Conservation (phyloP, 2,888 invertebrate species). For the Dascillus cervinus region DNA sequence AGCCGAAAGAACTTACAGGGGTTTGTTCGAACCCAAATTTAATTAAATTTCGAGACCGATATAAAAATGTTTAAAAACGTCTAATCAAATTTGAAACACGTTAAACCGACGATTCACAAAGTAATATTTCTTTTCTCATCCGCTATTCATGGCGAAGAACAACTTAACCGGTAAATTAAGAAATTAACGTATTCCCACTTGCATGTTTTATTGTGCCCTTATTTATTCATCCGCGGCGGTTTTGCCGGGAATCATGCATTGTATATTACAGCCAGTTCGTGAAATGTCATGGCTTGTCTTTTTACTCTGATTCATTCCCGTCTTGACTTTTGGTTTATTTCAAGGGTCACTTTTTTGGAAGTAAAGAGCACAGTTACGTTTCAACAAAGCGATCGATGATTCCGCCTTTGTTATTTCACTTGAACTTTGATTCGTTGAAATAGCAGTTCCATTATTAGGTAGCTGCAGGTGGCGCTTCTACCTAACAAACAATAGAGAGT, state of each 20-base stretch:
- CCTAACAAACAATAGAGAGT: too few species aligned
- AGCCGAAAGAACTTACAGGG: too few species aligned
- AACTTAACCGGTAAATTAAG: slow-evolving; percentile 44
- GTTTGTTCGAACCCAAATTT: slow-evolving; percentile 10
- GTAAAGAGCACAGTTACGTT: too few species aligned
- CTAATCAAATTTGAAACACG: slow-evolving; percentile 38
- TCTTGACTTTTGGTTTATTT: slow-evolving; percentile 12
- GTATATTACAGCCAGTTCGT: slow-evolving; percentile 35
- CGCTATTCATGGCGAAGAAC: slow-evolving; percentile 39
- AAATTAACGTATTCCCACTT: slow-evolving; percentile 45
- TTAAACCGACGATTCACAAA: slow-evolving; percentile 38
- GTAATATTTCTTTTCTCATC: slow-evolving; percentile 39
- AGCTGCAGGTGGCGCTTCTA: too few species aligned
- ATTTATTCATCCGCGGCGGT: slow-evolving; percentile 37
- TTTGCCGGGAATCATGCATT: slow-evolving; percentile 39
- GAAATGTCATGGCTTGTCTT: slow-evolving; percentile 35
- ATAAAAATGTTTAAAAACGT: slow-evolving; percentile 13
- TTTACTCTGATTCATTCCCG: slow-evolving; percentile 14
- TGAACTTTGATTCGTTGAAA: too few species aligned
- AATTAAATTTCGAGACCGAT: slow-evolving; percentile 14
- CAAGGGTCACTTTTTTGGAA: slow-evolving; percentile 4
- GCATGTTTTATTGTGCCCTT: slow-evolving; percentile 42
- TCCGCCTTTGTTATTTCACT: too few species aligned
- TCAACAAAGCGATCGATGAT: too few species aligned
- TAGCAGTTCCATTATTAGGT: too few species aligned